Conservation (phyloP, 2,797 vertebrate species). For the Myiotriccus ornatus region DNA sequence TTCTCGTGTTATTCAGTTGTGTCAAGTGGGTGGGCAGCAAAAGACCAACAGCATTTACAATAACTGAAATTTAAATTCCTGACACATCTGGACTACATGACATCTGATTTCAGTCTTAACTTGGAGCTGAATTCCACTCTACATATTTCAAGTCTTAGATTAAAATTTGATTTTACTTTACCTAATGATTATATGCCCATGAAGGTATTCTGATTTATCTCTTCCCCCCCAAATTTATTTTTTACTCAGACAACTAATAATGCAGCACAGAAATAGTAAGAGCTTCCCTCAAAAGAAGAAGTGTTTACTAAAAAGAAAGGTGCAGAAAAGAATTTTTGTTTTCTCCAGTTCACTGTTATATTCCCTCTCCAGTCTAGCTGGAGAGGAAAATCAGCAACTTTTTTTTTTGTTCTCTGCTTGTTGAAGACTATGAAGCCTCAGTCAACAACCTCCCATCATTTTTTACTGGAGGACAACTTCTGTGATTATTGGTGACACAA, state of each 20-base stretch:
- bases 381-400: not conserved
- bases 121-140: not conserved
- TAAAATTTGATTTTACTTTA: not conserved
- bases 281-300: not conserved
- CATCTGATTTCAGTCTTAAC: not conserved
- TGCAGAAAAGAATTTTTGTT: not conserved
- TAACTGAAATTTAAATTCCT: not conserved
- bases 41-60: not conserved
- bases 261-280: not conserved
- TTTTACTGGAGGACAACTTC: not conserved
- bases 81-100: not conserved
- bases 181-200: not conserved
- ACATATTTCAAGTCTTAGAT: not conserved
- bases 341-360: not conserved
- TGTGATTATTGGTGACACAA: not conserved
- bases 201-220: too few relatives aligned
- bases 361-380: not conserved
- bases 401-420: fast-evolving
- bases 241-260: not conserved
- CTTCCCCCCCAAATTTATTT: not conserved
- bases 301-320: not conserved
- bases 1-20: not conserved
- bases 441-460: not conserved
- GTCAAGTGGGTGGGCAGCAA: not conserved
- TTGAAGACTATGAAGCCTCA: not conserved